Conservation (phyloP, 2,888 invertebrate species). For the Perithous albicinctus region DNA sequence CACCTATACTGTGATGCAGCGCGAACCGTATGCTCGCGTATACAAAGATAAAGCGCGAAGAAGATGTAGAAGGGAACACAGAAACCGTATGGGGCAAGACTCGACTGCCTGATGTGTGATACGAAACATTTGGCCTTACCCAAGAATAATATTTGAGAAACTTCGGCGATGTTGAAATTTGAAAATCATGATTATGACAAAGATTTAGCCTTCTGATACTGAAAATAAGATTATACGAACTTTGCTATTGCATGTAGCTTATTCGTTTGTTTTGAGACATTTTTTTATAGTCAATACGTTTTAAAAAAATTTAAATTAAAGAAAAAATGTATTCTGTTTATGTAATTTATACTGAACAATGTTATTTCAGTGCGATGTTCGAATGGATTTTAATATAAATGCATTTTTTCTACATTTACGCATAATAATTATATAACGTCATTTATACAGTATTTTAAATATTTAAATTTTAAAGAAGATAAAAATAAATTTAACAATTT, state of each 20-base stretch:
- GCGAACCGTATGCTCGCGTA: constrained; percentile 7
- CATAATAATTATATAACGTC: too few species aligned
- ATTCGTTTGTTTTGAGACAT: neutral
- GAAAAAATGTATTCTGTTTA: too few species aligned
- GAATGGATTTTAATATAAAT: too few species aligned
- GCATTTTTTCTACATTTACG: too few species aligned
- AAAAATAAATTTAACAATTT: too few species aligned
- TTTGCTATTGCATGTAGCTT: neutral
- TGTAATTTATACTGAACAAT: too few species aligned
- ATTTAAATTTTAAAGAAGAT: too few species aligned
- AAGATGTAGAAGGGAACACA: constrained; percentile 17
- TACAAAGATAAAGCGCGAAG: constrained; percentile 20
- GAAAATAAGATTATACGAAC: neutral
- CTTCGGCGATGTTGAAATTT: constrained; percentile 34
- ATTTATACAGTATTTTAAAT: too few species aligned
- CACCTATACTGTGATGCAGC: constrained; percentile 18
- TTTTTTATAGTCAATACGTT: too few species aligned
- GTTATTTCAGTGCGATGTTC: too few species aligned
- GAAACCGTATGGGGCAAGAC: constrained; percentile 35
- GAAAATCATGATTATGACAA: neutral
- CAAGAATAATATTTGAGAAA: constrained; percentile 46
- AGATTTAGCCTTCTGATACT: neutral
- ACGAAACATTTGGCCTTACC: constrained; percentile 42
- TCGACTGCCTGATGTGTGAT: constrained; percentile 23
- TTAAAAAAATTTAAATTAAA: too few species aligned